Percentiles rank a stretch among this genome's conserved stretches.
These are phyloP conservation scores for Acanthurus leucopareius DNA, from an alignment of 2,797 vertebrate species.

Conservation along the genomic window DNA sequence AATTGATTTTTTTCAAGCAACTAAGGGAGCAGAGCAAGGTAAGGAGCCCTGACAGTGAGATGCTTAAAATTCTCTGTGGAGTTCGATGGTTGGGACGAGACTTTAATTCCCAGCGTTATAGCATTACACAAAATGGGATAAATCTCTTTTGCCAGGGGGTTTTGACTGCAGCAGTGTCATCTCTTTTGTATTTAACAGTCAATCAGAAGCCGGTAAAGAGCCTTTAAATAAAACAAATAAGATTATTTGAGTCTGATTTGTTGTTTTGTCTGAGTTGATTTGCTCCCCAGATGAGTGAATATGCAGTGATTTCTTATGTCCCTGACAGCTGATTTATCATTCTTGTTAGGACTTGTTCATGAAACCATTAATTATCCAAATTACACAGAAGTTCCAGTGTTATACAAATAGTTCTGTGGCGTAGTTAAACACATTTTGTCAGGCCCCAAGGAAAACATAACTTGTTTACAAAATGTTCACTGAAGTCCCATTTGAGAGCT, in stretches of 20 bases:
- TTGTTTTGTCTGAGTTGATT: conserved; percentile 20
- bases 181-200: background rate
- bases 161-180: background rate
- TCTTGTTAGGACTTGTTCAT: background rate
- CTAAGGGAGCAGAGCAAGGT: conserved; percentile 1
- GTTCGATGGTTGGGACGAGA: background rate
- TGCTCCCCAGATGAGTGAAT: conserved; percentile 2
- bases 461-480: conserved; percentile 31
- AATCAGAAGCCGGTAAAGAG: conserved; percentile 3
- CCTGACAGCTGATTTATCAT: conserved; percentile 28
- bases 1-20: conserved; percentile 41
- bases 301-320: background rate
- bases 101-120: background rate
- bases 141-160: background rate
- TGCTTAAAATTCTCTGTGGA: background rate
- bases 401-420: background rate
- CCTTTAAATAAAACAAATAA: background rate
- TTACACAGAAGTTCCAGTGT: background rate
- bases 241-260: conserved; percentile 6
- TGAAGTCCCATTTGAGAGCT: conserved; percentile 20
- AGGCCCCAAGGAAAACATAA: conserved; percentile 23
- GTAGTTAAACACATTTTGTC: conserved; percentile 1
- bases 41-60: background rate
- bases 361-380: conserved; percentile 43
- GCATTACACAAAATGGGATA: background rate